Conservation (phyloP, 2,888 invertebrate genomes). For the Ariolimax columbianus region DNA sequence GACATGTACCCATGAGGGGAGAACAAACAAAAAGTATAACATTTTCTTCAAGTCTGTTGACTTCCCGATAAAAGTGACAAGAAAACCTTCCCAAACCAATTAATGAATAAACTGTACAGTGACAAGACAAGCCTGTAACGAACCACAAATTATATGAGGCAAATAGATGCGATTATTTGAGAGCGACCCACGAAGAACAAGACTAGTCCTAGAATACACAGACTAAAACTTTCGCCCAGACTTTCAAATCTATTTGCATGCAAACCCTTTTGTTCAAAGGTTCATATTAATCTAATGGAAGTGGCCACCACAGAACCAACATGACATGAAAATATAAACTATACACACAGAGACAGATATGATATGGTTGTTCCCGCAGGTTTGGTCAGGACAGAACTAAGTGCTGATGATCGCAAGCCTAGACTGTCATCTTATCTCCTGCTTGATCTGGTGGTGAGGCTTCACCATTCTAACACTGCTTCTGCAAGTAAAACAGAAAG, state of each 20-base stretch:
- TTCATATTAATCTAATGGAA: neutral
- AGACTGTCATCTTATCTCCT: conserved; percentile 67
- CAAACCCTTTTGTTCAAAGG: too few species aligned
- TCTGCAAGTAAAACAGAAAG: conserved; percentile 57
- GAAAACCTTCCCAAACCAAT: too few species aligned
- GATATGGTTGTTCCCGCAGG: neutral
- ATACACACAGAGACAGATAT: neutral
- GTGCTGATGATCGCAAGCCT: neutral
- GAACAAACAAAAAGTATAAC: too few species aligned
- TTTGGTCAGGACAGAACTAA: neutral
- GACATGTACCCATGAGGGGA: too few species aligned
- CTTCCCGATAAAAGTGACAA: too few species aligned
- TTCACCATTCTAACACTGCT: conserved; percentile 65
- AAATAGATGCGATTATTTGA: too few species aligned
- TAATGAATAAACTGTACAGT: too few species aligned
- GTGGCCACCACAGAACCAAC: neutral
- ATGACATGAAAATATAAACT: neutral
- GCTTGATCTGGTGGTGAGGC: conserved; percentile 67
- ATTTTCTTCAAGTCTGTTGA: too few species aligned
- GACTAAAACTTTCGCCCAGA: neutral
- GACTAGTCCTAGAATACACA: neutral
- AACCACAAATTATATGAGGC: too few species aligned
- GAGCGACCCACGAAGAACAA: too few species aligned
- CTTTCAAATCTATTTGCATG: neutral
- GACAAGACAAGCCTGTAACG: too few species aligned